Conservation (phyloP, 2,888 invertebrate genomes). For the Callyntrura sp. region DNA sequence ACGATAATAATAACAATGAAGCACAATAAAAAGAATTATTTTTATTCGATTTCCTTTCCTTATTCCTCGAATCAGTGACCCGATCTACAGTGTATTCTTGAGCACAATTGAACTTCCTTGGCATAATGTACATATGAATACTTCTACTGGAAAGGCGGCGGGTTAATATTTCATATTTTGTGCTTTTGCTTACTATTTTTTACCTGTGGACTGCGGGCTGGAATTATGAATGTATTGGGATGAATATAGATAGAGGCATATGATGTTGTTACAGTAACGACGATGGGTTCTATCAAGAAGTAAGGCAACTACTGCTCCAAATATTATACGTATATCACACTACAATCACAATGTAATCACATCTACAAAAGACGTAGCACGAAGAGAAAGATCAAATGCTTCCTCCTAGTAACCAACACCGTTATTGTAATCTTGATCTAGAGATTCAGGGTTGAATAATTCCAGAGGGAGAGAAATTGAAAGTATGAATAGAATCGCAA, state of each 20-base stretch:
- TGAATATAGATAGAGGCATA: no score
- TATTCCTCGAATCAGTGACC: slow-evolving; percentile 39
- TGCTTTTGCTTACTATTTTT: not conserved
- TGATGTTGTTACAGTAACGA: no score
- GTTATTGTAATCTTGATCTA: slow-evolving; percentile 27
- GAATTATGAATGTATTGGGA: no score
- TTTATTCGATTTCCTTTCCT: slow-evolving; percentile 33
- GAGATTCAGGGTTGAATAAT: slow-evolving; percentile 21
- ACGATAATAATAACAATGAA: slow-evolving; percentile 21
- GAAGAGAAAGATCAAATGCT: slow-evolving; percentile 46
- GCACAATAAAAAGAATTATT: slow-evolving; percentile 45
- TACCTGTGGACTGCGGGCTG: no score
- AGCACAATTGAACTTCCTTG: not conserved
- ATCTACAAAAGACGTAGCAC: slow-evolving; percentile 3
- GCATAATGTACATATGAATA: not conserved
- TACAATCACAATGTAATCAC: slow-evolving; percentile 15
- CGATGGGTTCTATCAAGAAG: not conserved
- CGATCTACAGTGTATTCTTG: slow-evolving; percentile 27
- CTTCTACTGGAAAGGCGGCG: not conserved
- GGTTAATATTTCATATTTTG: not conserved
- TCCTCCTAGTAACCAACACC: slow-evolving; percentile 17
- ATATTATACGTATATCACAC: no score
- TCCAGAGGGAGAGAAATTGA: slow-evolving; percentile 2
- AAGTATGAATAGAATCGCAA: slow-evolving; percentile 18
- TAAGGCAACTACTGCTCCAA: no score